Evolutionary conservation across 1,140 invertebrate species (phyloP).

Genomic region (Danaus plexippus): DNA sequence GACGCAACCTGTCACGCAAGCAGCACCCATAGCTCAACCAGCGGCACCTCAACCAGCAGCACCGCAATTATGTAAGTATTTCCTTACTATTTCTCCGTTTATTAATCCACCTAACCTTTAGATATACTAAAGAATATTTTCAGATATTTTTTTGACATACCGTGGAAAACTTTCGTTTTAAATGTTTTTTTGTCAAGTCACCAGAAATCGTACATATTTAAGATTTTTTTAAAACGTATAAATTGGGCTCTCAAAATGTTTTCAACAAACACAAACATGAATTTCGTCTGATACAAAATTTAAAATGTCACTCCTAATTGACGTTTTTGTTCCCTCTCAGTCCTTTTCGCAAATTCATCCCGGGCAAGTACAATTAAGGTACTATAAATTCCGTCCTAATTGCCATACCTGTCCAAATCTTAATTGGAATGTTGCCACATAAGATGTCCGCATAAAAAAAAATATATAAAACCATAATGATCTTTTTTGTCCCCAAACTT

Average conservation of each 20-base stretch:
- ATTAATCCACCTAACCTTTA: no score
- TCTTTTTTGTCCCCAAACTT: constrained; percentile 60
- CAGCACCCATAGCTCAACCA: constrained; percentile 71
- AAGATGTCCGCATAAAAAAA: constrained; percentile 37
- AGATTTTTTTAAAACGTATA: no score
- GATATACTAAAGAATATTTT: no score
- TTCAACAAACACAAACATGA: neutral
- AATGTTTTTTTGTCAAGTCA: no score
- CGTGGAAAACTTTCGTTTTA: no score
- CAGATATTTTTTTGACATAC: no score
- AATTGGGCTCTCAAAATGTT: no score
- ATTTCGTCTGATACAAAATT: constrained; percentile 25
- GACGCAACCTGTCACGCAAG: constrained; percentile 77
- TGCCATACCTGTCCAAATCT: constrained; percentile 52
- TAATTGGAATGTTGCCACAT: constrained; percentile 54
- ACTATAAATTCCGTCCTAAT: constrained; percentile 56
- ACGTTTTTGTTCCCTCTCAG: constrained; percentile 41
- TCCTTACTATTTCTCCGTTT: no score
- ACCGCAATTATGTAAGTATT: constrained; percentile 67
- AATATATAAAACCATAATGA: constrained; percentile 33
- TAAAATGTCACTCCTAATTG: constrained; percentile 41
- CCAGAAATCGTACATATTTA: no score
- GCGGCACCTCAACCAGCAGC: constrained; percentile 64
- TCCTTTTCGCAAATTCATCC: constrained; percentile 35
- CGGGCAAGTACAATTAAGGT: constrained; percentile 41